Percentiles rank a stretch among this genome's conserved stretches.
phyloP scores from a whole-genome alignment of 2,888 invertebrate genomes.

The Sarcophaga variegata region DNA sequence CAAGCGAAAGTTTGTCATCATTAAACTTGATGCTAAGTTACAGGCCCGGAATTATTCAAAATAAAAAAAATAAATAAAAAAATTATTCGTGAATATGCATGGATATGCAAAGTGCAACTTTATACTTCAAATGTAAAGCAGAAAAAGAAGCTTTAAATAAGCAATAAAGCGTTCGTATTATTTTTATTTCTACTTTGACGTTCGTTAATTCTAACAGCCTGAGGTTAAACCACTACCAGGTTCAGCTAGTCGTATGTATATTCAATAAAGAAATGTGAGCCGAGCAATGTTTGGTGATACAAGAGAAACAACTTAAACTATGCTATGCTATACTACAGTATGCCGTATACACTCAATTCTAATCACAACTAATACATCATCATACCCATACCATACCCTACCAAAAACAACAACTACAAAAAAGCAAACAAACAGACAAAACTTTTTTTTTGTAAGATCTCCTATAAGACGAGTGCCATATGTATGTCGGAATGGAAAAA shows the following conservation, averaged over 20 bases:
- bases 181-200: slow-evolving; percentile 16
- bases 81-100: neutral
- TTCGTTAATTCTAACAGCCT: slow-evolving; percentile 65
- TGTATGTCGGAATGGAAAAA: no score
- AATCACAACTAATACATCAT: slow-evolving; percentile 73
- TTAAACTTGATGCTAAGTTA: slow-evolving; percentile 39
- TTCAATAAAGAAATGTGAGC: slow-evolving; percentile 45
- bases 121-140: neutral
- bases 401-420: neutral
- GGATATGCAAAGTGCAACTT: slow-evolving; percentile 1
- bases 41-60: neutral
- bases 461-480: no score
- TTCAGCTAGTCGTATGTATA: neutral
- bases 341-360: slow-evolving; percentile 61
- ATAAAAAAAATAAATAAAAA: neutral
- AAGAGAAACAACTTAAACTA: neutral
- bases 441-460: no score
- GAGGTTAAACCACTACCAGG: slow-evolving; percentile 64
- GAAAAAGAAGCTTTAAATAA: slow-evolving; percentile 32
- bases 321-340: neutral
- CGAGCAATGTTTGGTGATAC: slow-evolving; percentile 31
- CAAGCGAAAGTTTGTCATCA: slow-evolving; percentile 69
- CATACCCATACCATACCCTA: neutral
- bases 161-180: slow-evolving; percentile 15
- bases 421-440: no score